Base-by-base conservation (phyloP, 1,140 invertebrate genomes). In the Trachymyrmex septentrionalis region DNA sequence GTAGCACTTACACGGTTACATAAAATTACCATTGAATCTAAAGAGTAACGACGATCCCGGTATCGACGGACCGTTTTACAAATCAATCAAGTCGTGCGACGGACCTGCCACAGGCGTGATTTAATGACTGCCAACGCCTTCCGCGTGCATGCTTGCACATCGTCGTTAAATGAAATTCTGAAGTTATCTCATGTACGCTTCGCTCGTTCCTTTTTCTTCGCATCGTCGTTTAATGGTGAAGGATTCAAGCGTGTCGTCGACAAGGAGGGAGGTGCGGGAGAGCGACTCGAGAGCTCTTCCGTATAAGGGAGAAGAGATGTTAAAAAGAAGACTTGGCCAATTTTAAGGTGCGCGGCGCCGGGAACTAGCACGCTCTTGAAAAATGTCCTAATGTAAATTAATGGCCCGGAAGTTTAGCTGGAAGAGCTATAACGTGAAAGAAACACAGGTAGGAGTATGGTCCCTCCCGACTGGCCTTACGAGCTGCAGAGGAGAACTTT, bases 301-400 rank as follows among this genome's bases (percentile, higher is more conserved):
- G 48, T 57, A 86, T 64, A 57, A 69, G 76, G 24, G 72, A 53
- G 72, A 38, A 57, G 55, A 27, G 34, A 55, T 48, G 69, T 90
- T 90, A 88, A 91, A 91, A 91, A 88, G 87, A 91, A 63, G 89
- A 88, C 48, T 86, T 75, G 16, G 84, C 85, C 91, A 90, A 91
- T 91, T 91, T 91, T 85, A 90, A 91, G 77, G 86, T 86, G 86
- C 81, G 86, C 88, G 85, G 59, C 80, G 72, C 57, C 86, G 50
- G 61, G 84, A 69, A 69, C 67, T 59, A 85, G 87, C 71, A 44
- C 44, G 81, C 89, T 91, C 90, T 92, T 93, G 92, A 92, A 92
- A 93, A 93, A 93, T 93, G 92, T 90, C 91, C 90, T 91, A 92
- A 91, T 93, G 91, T 90, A 92, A 93, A 93, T 94, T 94, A 94